Conservation (phyloP, 2,888 invertebrate genomes). For the Lepidocyrtinus sp. region DNA sequence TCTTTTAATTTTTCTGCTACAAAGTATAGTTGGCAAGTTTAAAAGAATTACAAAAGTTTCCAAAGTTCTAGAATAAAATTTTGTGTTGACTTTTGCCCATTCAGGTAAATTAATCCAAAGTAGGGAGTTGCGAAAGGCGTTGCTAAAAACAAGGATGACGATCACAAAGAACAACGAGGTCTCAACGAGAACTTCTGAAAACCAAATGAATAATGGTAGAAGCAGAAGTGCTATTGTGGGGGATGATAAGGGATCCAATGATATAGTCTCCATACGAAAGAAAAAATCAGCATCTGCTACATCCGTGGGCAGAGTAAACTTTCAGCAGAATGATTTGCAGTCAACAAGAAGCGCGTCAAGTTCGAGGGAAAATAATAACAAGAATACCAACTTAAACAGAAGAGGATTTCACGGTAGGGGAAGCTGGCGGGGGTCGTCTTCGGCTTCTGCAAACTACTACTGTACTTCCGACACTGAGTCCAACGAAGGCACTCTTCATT, state of each 20-base stretch:
- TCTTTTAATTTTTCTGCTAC: neutral
- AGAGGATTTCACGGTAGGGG: neutral
- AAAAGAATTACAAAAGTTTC: too few species aligned
- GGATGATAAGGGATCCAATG: neutral
- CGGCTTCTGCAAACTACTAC: neutral
- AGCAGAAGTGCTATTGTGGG: slow-evolving; percentile 20
- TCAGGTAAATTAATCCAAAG: slow-evolving; percentile 70
- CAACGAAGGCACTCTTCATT: slow-evolving; percentile 52
- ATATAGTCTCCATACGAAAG: slow-evolving; percentile 26
- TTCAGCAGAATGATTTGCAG: slow-evolving; percentile 51
- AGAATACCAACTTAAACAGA: neutral
- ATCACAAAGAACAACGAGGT: slow-evolving; percentile 16
- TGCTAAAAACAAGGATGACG: slow-evolving; percentile 24
- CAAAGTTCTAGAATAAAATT: too few species aligned
- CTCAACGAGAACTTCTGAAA: neutral
- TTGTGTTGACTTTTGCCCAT: slow-evolving; percentile 26
- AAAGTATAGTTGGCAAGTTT: too few species aligned
- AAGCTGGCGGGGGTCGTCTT: neutral
- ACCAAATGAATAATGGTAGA: neutral
- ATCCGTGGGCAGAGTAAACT: slow-evolving; percentile 49
- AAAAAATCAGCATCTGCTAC: slow-evolving; percentile 53
- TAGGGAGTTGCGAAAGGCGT: slow-evolving; percentile 65
- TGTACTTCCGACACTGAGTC: slow-evolving; percentile 65
- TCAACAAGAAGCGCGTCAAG: slow-evolving; percentile 38
- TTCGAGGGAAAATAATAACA: slow-evolving; percentile 38